Evolutionary conservation across 2,797 vertebrate species (phyloP), one percentile per base, ranked within the genome.

Genomic region (Netta rufina): DNA sequence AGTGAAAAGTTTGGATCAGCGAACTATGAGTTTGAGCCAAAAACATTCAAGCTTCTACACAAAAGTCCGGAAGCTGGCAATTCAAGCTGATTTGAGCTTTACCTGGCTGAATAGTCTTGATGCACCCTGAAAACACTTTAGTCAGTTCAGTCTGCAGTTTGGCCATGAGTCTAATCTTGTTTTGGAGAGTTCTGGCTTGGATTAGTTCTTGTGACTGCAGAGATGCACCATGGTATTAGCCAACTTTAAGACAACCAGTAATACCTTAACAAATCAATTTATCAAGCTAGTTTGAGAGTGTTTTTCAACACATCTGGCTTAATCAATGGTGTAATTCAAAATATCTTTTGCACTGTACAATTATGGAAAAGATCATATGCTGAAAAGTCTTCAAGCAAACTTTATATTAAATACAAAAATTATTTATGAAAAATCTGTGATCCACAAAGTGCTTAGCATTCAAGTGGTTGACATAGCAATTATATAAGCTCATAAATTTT

Each of bases 391-490:
- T 93, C 97, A 92, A 98, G 98, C 98, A 97, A 98, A 98, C 95
- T 97, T 98, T 97, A 97, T 98, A 98, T 97, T 98, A 96, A 98
- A 98, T 98, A 98, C 97, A 98, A 98, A 98, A 98, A 98, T 98
- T 97, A 97, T 95, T 98, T 98, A 98, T 98, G 98, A 98, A 98
- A 98, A 98, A 97, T 97, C 97, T 92, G 97, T 98, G 97, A 98
- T 97, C 97, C 98, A 98, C 98, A 98, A 98, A 98, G 98, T 98
- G 98, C 98, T 98, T 97, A 97, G 98, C 98, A 97, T 98, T 98
- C 98, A 98, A 97, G 98, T 98, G 98, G 97, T 98, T 95, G 97
- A 97, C 97, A 87, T 91, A 98, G 92, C 97, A 97, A 96, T 97
- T 98, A 96, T 96, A 97, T 97, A 98, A 98, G 97, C 98, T 98